Conservation (phyloP, 2,113 vertebrate species). For the Poicephalus gulielmi region DNA sequence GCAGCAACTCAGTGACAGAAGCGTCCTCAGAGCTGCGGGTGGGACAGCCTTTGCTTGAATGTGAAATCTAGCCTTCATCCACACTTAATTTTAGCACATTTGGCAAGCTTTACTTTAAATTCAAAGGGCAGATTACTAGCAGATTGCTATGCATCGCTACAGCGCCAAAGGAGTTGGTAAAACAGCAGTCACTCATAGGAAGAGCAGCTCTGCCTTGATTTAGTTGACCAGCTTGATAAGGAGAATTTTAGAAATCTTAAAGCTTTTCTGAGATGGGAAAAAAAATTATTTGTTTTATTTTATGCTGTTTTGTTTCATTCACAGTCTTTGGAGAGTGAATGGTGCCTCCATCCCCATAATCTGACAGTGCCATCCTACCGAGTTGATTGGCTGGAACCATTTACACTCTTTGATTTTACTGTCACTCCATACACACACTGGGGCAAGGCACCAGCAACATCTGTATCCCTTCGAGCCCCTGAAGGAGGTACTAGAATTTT, state of each 20-base stretch:
- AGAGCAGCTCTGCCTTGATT: background rate
- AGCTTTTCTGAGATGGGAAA: background rate
- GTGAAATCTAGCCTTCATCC: background rate
- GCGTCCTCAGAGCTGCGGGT: background rate
- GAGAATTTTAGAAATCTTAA: background rate
- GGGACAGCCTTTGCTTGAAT: background rate
- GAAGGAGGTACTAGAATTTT: constrained; percentile 70
- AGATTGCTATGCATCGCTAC: accelerated
- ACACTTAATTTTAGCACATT: background rate
- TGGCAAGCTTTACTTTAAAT: background rate
- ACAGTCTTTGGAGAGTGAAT: constrained; percentile 56
- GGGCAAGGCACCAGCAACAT: constrained; percentile 71
- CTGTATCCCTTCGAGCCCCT: constrained; percentile 64
- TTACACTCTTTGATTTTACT: constrained; percentile 71
- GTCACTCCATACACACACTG: constrained; percentile 79
- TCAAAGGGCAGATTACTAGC: background rate
- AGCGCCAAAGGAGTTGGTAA: background rate
- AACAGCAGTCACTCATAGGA: background rate
- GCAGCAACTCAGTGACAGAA: background rate
- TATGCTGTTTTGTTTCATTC: constrained; percentile 5
- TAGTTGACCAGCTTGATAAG: background rate
- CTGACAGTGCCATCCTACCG: constrained; percentile 52
- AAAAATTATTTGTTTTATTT: background rate
- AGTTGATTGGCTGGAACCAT: constrained; percentile 73
- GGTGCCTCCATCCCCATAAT: constrained; percentile 20